phyloP scores from a whole-genome alignment of 1,140 invertebrate genomes.

The Galendromus occidentalis region DNA sequence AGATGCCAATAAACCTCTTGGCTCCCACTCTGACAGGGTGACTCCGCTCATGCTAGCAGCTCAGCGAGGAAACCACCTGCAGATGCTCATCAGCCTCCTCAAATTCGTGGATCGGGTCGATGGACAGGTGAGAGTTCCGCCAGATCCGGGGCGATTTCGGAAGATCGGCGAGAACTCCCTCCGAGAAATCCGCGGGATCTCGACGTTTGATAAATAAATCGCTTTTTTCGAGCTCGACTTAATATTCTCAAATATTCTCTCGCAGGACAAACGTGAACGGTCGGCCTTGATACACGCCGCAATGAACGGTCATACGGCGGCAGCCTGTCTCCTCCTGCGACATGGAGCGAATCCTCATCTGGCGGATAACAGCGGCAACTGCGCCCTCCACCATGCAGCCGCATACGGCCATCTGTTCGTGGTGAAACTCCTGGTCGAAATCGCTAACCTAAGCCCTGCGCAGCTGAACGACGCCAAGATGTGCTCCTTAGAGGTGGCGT shows the following conservation, averaged over 20 bases:
- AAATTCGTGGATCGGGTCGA: conserved; percentile 28
- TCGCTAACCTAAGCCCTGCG: conserved; percentile 28
- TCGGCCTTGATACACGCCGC: conserved; percentile 34
- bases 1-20: conserved; percentile 29
- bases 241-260: neutral
- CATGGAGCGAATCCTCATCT: conserved; percentile 31
- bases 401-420: conserved; percentile 38
- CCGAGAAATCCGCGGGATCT: too few species aligned
- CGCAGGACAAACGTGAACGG: conserved; percentile 31
- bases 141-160: neutral
- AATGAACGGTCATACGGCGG: conserved; percentile 34
- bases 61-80: conserved; percentile 26
- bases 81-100: conserved; percentile 29
- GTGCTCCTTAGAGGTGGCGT: conserved; percentile 32
- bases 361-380: conserved; percentile 33
- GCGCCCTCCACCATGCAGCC: conserved; percentile 34
- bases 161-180: neutral
- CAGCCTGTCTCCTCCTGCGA: conserved; percentile 32
- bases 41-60: conserved; percentile 33
- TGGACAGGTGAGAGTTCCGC: conserved; percentile 6
- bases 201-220: too few species aligned
- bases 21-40: conserved; percentile 28
- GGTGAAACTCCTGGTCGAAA: conserved; percentile 31
- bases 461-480: conserved; percentile 33
- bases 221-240: neutral